phyloP scores from a whole-genome alignment of 2,888 invertebrate genomes.

The Rhingia campestris region DNA sequence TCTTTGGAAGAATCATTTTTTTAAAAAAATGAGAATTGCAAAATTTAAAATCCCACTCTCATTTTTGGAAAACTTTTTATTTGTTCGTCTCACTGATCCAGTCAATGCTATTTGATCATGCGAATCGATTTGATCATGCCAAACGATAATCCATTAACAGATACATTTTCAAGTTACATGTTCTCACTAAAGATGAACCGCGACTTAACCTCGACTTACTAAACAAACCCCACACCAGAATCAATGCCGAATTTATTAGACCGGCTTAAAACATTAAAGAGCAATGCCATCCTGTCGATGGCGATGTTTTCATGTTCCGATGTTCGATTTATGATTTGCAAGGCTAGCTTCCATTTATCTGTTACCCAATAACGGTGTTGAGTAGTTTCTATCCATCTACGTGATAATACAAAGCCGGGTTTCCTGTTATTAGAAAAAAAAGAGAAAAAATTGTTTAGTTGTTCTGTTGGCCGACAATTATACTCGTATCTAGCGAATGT shows the following conservation, averaged over 20 bases:
- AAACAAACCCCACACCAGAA: neutral
- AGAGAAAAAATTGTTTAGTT: neutral
- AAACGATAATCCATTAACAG: constrained; percentile 6
- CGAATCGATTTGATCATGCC: constrained; percentile 32
- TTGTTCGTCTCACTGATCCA: neutral
- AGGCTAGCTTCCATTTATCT: constrained; percentile 11
- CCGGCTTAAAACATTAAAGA: constrained; percentile 31
- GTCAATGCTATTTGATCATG: constrained; percentile 31
- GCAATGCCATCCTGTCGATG: constrained; percentile 31
- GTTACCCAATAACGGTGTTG: neutral
- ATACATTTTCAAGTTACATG: neutral
- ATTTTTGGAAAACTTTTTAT: too few species aligned
- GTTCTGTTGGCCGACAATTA: constrained; percentile 32
- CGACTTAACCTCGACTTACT: constrained; percentile 6
- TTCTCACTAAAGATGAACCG: constrained; percentile 30
- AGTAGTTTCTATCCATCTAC: constrained; percentile 19
- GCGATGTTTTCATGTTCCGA: neutral
- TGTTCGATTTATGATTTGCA: constrained; percentile 10
- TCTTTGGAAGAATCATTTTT: too few species aligned
- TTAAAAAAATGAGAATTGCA: too few species aligned
- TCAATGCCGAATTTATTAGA: constrained; percentile 56
- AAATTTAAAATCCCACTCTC: too few species aligned
- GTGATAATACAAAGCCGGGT: constrained; percentile 18
- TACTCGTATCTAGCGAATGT: constrained; percentile 9
- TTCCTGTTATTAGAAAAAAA: constrained; percentile 55